These are phyloP conservation scores for Pseudochirops cupreus DNA, from an alignment of 2,797 vertebrate species.

Conservation along the genomic window DNA sequence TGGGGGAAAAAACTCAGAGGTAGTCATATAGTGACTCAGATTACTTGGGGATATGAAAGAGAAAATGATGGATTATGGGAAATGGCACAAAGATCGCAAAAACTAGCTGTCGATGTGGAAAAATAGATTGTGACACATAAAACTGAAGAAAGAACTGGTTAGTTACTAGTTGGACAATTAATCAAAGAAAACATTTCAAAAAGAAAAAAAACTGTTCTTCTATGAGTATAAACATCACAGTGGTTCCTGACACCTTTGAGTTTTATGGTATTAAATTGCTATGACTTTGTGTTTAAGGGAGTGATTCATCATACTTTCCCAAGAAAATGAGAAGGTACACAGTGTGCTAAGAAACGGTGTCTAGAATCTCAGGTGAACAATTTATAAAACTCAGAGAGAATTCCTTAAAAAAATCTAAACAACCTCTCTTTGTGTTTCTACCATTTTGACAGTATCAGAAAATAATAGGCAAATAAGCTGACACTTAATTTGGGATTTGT, in stretches of 20 bases:
- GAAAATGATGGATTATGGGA: conserved; percentile 53
- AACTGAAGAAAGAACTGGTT: conserved; percentile 25
- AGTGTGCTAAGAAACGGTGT: background rate
- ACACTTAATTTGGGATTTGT: background rate
- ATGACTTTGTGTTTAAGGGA: background rate
- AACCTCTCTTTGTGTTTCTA: conserved; percentile 30
- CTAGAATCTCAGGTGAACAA: background rate
- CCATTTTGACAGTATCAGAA: background rate
- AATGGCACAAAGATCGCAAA: conserved; percentile 53
- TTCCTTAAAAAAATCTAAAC: background rate
- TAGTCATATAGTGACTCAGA: background rate
- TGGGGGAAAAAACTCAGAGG: background rate
- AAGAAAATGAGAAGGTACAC: background rate
- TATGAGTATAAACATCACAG: background rate
- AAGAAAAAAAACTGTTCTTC: conserved; percentile 54
- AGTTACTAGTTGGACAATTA: conserved; percentile 56
- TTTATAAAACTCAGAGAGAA: background rate
- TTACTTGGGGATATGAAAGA: conserved; percentile 55
- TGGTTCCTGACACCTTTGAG: background rate
- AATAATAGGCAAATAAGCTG: background rate
- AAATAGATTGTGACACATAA: conserved; percentile 55
- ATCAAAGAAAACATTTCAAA: conserved; percentile 48
- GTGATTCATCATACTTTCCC: conserved; percentile 41
- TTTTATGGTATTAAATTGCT: conserved; percentile 49
- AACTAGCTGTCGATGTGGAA: conserved; percentile 33